Evolutionary conservation across 2,113 vertebrate species (phyloP).

Genomic region (Erinaceus europaeus): DNA sequence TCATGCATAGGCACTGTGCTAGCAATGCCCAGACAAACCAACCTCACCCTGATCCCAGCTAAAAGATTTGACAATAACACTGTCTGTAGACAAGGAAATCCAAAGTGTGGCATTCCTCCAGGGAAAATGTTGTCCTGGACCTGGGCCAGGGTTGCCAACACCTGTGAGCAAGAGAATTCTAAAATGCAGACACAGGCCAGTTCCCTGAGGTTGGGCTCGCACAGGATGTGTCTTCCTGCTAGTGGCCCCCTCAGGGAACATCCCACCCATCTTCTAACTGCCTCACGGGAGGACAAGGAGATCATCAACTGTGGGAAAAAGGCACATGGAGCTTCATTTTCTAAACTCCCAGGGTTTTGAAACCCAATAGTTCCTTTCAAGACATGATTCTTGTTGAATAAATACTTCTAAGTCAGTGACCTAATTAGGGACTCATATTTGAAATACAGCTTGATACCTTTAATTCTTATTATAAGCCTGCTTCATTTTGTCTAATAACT

Average conservation of each 20-base stretch:
- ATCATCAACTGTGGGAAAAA: not conserved
- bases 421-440: not conserved
- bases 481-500: not conserved
- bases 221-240: not conserved
- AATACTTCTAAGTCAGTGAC: not conserved
- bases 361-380: not conserved
- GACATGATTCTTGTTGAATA: not conserved
- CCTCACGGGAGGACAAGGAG: not conserved
- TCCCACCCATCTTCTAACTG: not conserved
- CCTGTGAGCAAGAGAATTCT: slow-evolving; percentile 26
- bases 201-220: not conserved
- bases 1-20: not conserved
- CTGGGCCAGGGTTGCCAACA: slow-evolving; percentile 9
- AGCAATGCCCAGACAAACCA: not conserved
- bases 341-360: not conserved
- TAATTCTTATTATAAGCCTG: not conserved
- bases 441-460: not conserved
- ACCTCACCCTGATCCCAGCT: not conserved
- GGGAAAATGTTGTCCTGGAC: slow-evolving; percentile 33
- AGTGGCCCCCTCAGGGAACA: not conserved
- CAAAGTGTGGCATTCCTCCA: not conserved
- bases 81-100: slow-evolving; percentile 57
- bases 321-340: not conserved
- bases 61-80: slow-evolving; percentile 20
- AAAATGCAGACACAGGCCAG: not conserved